Conservation (phyloP, 2,797 vertebrate species). For the Enteromius treurensis region DNA sequence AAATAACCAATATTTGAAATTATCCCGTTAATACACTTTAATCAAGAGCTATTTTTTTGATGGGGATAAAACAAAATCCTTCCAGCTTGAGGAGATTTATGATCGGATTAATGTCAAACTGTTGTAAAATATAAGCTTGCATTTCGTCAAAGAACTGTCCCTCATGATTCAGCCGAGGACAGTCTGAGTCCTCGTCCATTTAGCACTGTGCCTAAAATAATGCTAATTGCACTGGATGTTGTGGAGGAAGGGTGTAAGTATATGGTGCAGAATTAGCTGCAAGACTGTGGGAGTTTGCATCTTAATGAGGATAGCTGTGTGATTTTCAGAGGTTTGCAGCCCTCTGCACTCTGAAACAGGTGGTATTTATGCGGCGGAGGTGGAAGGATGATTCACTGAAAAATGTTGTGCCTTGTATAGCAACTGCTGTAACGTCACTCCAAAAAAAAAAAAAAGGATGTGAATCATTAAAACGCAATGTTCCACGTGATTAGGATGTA, state of each 20-base stretch:
- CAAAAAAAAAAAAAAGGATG: slow-evolving; percentile 28
- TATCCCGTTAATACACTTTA: not conserved
- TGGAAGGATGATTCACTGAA: slow-evolving; percentile 63
- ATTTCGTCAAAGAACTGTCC: not conserved
- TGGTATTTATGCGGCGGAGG: slow-evolving; percentile 63
- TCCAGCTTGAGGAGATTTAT: slow-evolving; percentile 9
- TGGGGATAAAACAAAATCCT: slow-evolving; percentile 2
- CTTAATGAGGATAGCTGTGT: slow-evolving; percentile 54
- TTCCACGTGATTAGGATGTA: slow-evolving; percentile 24
- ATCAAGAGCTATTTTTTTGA: slow-evolving; percentile 29
- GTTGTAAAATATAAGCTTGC: not conserved
- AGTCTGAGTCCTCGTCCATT: not conserved
- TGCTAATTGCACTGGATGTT: slow-evolving; percentile 37
- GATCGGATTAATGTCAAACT: slow-evolving; percentile 37
- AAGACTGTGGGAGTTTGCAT: slow-evolving; percentile 54
- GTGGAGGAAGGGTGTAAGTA: slow-evolving; percentile 27
- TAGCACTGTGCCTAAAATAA: slow-evolving; percentile 32
- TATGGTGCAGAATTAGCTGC: slow-evolving; percentile 50
- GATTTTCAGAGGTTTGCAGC: slow-evolving; percentile 43
- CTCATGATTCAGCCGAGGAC: not conserved
- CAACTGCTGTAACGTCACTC: slow-evolving; percentile 52
- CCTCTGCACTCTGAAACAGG: slow-evolving; percentile 57
- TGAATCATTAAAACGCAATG: slow-evolving; percentile 50
- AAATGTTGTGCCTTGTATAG: slow-evolving; percentile 53
- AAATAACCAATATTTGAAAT: not conserved